These are phyloP conservation scores for Brachirus orientalis DNA, from an alignment of 2,113 vertebrate genomes.

Conservation along the genomic window DNA sequence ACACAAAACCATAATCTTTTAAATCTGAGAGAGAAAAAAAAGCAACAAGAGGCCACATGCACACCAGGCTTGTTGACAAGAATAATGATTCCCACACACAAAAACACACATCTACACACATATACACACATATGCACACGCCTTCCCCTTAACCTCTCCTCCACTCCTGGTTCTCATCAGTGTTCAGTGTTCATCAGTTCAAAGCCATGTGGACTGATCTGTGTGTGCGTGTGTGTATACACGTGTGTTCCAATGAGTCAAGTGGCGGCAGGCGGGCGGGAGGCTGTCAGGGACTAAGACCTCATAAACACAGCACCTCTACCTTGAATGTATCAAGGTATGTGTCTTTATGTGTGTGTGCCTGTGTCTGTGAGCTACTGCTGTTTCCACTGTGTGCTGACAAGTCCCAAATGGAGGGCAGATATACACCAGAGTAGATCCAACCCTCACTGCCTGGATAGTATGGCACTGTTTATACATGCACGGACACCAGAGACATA, in stretches of 20 bases:
- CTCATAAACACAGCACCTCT: slow-evolving; percentile 79
- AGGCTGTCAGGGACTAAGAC: slow-evolving; percentile 73
- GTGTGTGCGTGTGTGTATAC: slow-evolving; percentile 37
- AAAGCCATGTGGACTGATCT: slow-evolving; percentile 67
- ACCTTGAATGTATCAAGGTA: slow-evolving; percentile 74
- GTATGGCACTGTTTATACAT: slow-evolving; percentile 72
- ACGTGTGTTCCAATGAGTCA: slow-evolving; percentile 62
- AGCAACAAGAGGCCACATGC: slow-evolving; percentile 49
- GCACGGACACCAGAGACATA: slow-evolving; percentile 51
- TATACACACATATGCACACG: slow-evolving; percentile 7
- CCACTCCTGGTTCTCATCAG: slow-evolving; percentile 79
- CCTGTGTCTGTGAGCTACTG: slow-evolving; percentile 59
- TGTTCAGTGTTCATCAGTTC: slow-evolving; percentile 77
- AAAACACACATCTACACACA: slow-evolving; percentile 22
- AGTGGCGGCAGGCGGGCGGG: slow-evolving; percentile 81
- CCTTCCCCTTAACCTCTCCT: slow-evolving; percentile 53
- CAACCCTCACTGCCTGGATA: slow-evolving; percentile 62
- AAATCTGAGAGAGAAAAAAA: slow-evolving; percentile 54
- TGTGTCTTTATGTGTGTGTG: slow-evolving; percentile 27
- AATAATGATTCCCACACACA: slow-evolving; percentile 33
- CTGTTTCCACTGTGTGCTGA: slow-evolving; percentile 74
- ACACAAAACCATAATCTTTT: slow-evolving; percentile 43
- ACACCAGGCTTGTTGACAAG: slow-evolving; percentile 28
- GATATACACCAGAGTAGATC: slow-evolving; percentile 71
- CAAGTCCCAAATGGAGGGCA: slow-evolving; percentile 66